Base-by-base conservation (phyloP, 2,888 invertebrate genomes). In the Masnerella sp. region DNA sequence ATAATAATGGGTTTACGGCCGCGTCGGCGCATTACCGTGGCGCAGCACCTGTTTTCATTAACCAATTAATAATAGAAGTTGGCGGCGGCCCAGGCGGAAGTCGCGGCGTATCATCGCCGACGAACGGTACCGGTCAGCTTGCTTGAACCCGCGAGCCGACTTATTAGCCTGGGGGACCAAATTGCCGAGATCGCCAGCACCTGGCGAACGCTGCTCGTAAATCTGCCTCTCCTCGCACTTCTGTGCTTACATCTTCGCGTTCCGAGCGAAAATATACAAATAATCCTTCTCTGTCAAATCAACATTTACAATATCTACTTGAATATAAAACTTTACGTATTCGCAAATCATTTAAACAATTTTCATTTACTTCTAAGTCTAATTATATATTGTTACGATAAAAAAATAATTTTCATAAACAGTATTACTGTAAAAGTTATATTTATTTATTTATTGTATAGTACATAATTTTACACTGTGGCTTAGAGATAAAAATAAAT, bases 1-100 rank as follows among this genome's bases (percentile, higher is more conserved):
- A 49, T 61, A 72, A 72, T 72, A 68, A 65, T 52, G 49, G 40
- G 65, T 54, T 56, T 52, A 51, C 61, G 38, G 65, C 25, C 45
- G 32, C 12, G 52, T 64, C 56, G 58, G 61, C 49, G 40, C 49
- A 52, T 68, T 64, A 56, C 52, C 52, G 45, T 58, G 58, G 42
- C 47, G 52, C 58, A 74, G 75, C 76, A 73, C 74, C 77, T 73
- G 75, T 76, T 77, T 78, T 80, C 80, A 84, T 84, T 81, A 80
- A 82, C 83, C 82, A 83, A 85, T 85, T 85, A 85, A 83, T 84
- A 82, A 84, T 81, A 81, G 82, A 82, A 84, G 82, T 82, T 82
- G 79, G 73, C 22, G 77, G 59, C 76, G 77, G 78, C 78, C 76
- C 77, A 80, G 79, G 80, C 80, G 82, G 75, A 75, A 73, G 69